Evolutionary conservation across 2,113 vertebrate genomes (phyloP).

Genomic region (Tringa solitaria): DNA sequence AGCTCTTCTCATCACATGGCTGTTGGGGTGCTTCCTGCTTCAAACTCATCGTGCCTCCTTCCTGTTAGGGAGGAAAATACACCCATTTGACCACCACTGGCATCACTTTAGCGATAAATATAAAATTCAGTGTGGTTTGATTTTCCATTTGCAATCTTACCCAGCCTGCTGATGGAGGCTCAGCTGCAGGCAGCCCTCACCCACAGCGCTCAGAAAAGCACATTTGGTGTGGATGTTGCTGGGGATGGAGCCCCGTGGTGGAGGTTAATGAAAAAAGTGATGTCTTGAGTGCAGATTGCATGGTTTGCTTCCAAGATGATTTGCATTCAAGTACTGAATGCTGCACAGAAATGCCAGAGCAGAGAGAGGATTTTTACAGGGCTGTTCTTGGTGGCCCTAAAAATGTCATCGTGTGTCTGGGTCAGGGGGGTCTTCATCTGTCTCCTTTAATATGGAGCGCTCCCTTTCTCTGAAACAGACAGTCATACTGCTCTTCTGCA

Average conservation of each 20-base stretch:
- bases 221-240: background rate
- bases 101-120: background rate
- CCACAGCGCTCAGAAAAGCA: background rate
- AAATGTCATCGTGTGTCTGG: background rate
- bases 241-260: background rate
- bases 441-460: background rate
- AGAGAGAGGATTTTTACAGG: background rate
- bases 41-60: background rate
- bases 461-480: background rate
- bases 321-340: background rate
- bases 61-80: background rate
- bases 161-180: background rate
- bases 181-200: background rate
- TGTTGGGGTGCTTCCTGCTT: background rate
- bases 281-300: background rate
- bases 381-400: background rate
- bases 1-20: background rate
- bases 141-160: background rate
- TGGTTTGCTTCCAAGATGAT: background rate
- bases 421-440: background rate
- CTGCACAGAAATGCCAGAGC: background rate
- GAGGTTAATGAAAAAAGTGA: constrained; percentile 27
- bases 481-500: background rate
- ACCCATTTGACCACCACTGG: background rate
- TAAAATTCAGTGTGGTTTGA: background rate